A percentile compares a stretch with the other conserved stretches of the same genome.
phyloP scores from a whole-genome alignment of 1,140 invertebrate genomes.

The Drusus annulatus region DNA sequence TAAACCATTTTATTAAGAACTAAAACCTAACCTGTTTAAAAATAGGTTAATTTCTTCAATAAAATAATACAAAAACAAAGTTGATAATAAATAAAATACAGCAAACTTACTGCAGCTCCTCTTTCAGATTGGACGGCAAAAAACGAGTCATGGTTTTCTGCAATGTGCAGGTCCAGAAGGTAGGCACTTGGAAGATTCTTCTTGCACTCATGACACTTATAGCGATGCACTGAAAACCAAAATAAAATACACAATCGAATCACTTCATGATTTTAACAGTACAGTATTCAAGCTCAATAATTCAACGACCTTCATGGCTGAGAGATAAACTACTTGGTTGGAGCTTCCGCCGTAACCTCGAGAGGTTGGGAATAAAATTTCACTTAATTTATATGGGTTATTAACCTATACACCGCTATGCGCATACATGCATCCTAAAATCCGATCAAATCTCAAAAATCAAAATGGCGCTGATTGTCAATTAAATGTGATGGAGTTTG shows the following conservation, averaged over 20 bases:
- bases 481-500: too few relatives aligned
- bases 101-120: constrained; percentile 74
- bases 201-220: constrained; percentile 71
- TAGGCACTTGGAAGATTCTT: constrained; percentile 75
- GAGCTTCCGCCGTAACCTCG: too few relatives aligned
- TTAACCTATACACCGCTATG: too few relatives aligned
- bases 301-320: neutral
- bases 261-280: neutral
- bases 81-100: constrained; percentile 21
- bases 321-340: too few relatives aligned
- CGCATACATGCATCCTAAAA: too few relatives aligned
- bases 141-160: constrained; percentile 80
- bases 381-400: too few relatives aligned
- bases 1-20: too few relatives aligned
- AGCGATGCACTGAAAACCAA: constrained; percentile 60
- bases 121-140: constrained; percentile 75
- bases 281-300: neutral
- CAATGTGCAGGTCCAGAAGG: constrained; percentile 79
- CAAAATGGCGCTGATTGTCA: too few relatives aligned
- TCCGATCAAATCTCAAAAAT: too few relatives aligned
- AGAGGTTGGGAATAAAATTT: too few relatives aligned
- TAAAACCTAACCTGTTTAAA: too few relatives aligned
- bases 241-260: neutral
- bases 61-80: neutral
- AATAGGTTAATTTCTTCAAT: too few relatives aligned